Conservation (phyloP, 2,797 vertebrate species). For the Pangasius krempfi region DNA sequence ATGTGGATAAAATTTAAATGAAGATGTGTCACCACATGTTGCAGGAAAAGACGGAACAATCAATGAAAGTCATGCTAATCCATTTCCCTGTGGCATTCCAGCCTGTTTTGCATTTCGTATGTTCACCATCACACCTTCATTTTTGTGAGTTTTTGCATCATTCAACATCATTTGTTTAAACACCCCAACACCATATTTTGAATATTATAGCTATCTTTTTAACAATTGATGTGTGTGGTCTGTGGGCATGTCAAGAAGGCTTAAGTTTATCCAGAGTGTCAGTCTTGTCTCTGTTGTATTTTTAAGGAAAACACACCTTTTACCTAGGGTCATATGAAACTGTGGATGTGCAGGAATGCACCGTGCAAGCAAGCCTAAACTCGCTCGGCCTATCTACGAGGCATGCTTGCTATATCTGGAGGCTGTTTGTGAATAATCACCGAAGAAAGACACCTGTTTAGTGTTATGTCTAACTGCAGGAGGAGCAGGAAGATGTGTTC, state of each 20-base stretch:
- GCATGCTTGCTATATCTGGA: slow-evolving; percentile 23
- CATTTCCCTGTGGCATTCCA: background rate
- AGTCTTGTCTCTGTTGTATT: background rate
- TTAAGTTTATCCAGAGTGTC: background rate
- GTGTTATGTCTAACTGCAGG: background rate
- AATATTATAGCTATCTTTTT: background rate
- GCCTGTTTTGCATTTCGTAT: slow-evolving; percentile 7
- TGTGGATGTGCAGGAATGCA: slow-evolving; percentile 5
- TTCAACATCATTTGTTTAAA: background rate
- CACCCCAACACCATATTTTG: background rate
- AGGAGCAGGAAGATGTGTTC: background rate
- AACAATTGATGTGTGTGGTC: background rate
- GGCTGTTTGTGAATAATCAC: slow-evolving; percentile 20
- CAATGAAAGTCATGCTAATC: background rate
- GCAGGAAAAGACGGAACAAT: background rate
- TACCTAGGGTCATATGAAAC: slow-evolving; percentile 12
- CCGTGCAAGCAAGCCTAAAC: slow-evolving; percentile 8
- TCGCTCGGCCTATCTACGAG: slow-evolving; percentile 5
- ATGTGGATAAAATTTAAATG: background rate
- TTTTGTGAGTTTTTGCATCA: background rate
- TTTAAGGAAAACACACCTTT: background rate
- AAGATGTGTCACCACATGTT: background rate
- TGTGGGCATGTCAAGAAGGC: background rate
- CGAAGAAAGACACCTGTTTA: slow-evolving; percentile 28
- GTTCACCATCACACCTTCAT: background rate